phyloP scores from a whole-genome alignment of 2,888 invertebrate species.

The Eurytoma californica region DNA sequence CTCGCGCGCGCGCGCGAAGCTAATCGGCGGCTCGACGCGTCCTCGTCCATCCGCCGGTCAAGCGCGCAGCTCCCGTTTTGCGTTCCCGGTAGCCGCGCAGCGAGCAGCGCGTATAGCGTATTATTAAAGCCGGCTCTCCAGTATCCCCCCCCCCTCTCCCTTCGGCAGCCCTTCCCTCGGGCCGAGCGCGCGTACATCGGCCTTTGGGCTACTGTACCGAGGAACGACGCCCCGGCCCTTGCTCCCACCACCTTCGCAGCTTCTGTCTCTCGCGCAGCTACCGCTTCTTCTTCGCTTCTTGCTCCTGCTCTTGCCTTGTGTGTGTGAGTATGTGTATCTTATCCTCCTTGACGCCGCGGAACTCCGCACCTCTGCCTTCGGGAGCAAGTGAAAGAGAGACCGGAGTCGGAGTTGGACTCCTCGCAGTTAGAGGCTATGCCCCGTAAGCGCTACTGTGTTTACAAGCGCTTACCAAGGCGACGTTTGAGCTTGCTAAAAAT shows the following conservation, averaged over 20 bases:
- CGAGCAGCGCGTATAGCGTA: slow-evolving; percentile 32
- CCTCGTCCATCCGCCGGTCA: slow-evolving; percentile 21
- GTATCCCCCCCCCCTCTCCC: slow-evolving; percentile 5
- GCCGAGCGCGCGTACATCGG: background rate
- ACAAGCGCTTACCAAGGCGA: too few species aligned
- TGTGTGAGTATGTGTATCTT: slow-evolving; percentile 57
- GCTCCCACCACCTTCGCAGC: slow-evolving; percentile 1
- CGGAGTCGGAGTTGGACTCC: background rate
- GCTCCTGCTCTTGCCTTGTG: slow-evolving; percentile 8
- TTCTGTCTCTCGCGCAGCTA: slow-evolving; percentile 47
- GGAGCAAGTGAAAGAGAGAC: slow-evolving; percentile 4
- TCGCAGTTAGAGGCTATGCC: background rate
- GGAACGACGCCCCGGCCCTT: slow-evolving; percentile 10
- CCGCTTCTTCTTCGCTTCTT: slow-evolving; percentile 38
- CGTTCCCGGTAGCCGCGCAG: slow-evolving; percentile 12
- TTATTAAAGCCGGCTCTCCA: slow-evolving; percentile 49
- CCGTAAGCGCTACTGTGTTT: too few species aligned
- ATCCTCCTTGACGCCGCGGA: slow-evolving; percentile 17
- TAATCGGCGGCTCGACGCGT: slow-evolving; percentile 29
- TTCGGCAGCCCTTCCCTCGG: too few species aligned
- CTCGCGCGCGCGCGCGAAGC: background rate
- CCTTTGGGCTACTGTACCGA: slow-evolving; percentile 55
- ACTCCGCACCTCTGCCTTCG: too few species aligned
- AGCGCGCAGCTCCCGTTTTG: slow-evolving; percentile 31
- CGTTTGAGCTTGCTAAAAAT: too few species aligned